These are phyloP conservation scores for Clupea harengus DNA, from an alignment of 2,113 vertebrate genomes.

Conservation along the genomic window DNA sequence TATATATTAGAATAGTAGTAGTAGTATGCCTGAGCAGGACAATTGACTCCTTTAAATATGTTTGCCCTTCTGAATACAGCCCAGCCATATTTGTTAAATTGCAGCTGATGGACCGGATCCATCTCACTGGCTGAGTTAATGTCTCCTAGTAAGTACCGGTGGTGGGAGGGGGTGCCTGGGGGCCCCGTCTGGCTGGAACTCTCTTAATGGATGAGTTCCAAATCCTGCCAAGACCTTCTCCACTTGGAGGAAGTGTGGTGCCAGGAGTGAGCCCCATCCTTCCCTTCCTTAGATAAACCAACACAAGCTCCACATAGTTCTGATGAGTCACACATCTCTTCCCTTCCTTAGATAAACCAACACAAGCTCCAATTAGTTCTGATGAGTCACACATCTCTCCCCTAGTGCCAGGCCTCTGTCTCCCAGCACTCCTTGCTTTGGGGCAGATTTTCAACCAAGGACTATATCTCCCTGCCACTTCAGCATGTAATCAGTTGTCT, in stretches of 20 bases:
- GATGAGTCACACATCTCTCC: neutral
- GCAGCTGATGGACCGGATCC: constrained; percentile 8
- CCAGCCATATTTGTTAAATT: constrained; percentile 3
- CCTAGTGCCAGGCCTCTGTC: neutral
- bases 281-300: constrained; percentile 33
- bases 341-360: constrained; percentile 37
- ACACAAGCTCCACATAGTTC: constrained; percentile 32
- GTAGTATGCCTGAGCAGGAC: neutral
- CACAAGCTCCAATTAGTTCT: constrained; percentile 30
- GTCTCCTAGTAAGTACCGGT: neutral
- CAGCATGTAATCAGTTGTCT: neutral
- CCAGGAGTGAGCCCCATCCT: constrained; percentile 23
- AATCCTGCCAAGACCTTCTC: constrained; percentile 29
- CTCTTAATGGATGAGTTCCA: constrained; percentile 31
- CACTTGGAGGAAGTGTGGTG: constrained; percentile 25
- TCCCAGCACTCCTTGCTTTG: no score
- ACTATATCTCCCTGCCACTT: neutral
- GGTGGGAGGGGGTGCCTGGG: neutral
- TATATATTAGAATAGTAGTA: neutral
- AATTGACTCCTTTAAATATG: neutral
- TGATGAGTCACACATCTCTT: constrained; percentile 12
- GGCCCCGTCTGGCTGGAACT: neutral
- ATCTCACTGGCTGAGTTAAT: neutral
- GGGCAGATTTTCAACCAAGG: neutral
- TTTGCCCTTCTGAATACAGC: neutral